phyloP scores from a whole-genome alignment of 2,888 invertebrate genomes.

The Syrphus vitripennis region DNA sequence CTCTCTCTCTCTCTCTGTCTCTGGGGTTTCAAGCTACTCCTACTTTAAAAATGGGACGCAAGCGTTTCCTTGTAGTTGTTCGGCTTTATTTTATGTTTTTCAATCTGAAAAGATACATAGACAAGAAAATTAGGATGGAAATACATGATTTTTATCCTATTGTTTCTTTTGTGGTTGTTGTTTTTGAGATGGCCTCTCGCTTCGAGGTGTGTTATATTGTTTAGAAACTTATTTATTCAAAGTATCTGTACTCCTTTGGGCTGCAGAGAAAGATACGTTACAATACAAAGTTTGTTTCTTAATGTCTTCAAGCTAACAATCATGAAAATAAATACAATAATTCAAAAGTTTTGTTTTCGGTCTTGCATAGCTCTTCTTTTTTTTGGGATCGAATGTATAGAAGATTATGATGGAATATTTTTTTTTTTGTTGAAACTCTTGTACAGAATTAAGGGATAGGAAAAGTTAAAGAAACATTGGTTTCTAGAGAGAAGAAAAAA shows the following conservation, averaged over 20 bases:
- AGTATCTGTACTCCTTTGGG: not conserved
- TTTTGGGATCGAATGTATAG: not conserved
- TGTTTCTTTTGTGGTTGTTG: not conserved
- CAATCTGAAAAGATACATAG: slow-evolving; percentile 44
- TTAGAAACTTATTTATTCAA: not conserved
- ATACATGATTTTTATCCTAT: not conserved
- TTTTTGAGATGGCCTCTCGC: not conserved
- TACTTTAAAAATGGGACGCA: slow-evolving; percentile 50
- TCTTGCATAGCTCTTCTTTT: not conserved
- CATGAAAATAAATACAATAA: not conserved
- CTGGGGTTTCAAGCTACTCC: not conserved
- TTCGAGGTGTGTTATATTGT: not conserved
- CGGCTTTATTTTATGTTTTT: slow-evolving; percentile 6
- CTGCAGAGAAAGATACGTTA: not conserved
- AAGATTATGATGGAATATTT: no score
- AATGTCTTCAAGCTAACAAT: not conserved
- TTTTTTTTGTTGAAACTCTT: no score
- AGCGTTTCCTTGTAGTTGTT: slow-evolving; percentile 57
- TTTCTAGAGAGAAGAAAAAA: no score
- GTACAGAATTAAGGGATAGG: not conserved
- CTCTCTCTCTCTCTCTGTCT: not conserved
- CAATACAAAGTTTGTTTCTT: not conserved
- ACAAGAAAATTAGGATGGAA: slow-evolving; percentile 14
- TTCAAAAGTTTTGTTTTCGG: not conserved
- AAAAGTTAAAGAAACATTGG: not conserved